Evolutionary conservation across 1,140 invertebrate genomes (phyloP).

Genomic region (Drosophila mayri): DNA sequence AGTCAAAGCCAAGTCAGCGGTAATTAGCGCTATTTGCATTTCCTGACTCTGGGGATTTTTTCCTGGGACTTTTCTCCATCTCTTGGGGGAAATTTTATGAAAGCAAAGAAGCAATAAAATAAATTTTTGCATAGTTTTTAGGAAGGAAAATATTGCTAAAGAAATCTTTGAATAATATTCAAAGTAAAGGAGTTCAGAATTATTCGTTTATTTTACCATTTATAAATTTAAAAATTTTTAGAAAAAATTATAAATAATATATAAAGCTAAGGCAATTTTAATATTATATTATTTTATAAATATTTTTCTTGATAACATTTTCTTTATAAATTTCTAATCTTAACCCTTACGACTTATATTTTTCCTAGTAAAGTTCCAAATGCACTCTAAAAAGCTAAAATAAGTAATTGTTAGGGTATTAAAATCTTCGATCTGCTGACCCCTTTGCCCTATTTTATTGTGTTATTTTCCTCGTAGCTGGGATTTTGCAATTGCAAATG

Average conservation of each 20-base stretch:
- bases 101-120: no score
- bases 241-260: neutral
- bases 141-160: no score
- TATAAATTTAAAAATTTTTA: no score
- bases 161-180: no score
- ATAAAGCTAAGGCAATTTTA: no score
- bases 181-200: no score
- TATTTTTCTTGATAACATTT: no score
- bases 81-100: neutral
- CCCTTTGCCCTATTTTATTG: neutral
- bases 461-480: slow-evolving; percentile 19
- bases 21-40: slow-evolving; percentile 81
- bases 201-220: no score
- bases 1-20: slow-evolving; percentile 43
- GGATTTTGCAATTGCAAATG: slow-evolving; percentile 70
- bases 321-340: no score
- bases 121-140: neutral
- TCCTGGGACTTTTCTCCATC: neutral
- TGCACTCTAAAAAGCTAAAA: neutral
- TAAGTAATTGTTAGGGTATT: slow-evolving; percentile 9
- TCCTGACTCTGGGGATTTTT: slow-evolving; percentile 56
- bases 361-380: neutral
- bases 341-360: neutral
- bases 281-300: no score
- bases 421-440: slow-evolving; percentile 12